Percentiles rank a stretch among this genome's conserved stretches.
These are phyloP conservation scores for Lepetodrilus schrolli DNA, from an alignment of 2,888 invertebrate genomes.

Conservation along the genomic window DNA sequence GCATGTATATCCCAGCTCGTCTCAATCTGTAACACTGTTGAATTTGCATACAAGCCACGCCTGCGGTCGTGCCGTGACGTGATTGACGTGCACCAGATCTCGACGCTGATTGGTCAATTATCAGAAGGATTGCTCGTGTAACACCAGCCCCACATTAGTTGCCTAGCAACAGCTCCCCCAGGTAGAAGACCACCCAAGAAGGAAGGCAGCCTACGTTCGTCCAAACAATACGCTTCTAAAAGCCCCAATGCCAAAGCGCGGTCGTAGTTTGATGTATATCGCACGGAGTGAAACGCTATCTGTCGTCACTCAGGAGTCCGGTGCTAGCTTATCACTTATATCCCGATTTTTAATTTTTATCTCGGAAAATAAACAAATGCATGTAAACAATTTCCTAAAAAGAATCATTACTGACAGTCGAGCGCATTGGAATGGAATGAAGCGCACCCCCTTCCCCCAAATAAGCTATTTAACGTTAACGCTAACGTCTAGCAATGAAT, in stretches of 20 bases:
- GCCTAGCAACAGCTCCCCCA: conserved; percentile 75
- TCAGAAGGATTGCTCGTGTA: conserved; percentile 66
- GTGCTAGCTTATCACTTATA: conserved; percentile 46
- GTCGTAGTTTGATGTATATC: conserved; percentile 41
- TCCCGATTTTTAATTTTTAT: conserved; percentile 40
- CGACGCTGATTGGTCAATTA: conserved; percentile 67
- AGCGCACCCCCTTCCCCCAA: too few species aligned
- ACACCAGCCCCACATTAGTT: conserved; percentile 73
- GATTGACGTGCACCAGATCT: conserved; percentile 67
- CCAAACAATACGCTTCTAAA: conserved; percentile 60
- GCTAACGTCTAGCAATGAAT: too few species aligned
- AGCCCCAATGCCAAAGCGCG: conserved; percentile 37
- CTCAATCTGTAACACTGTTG: conserved; percentile 52
- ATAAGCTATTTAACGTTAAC: too few species aligned
- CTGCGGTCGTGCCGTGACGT: conserved; percentile 53
- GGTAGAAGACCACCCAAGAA: conserved; percentile 74
- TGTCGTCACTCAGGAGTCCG: conserved; percentile 32
- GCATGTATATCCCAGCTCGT: conserved; percentile 46
- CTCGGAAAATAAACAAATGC: conserved; percentile 36
- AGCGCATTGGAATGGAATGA: too few species aligned
- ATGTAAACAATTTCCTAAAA: conserved; percentile 9
- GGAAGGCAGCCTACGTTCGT: conserved; percentile 59
- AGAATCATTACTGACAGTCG: not conserved
- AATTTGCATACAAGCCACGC: conserved; percentile 68
- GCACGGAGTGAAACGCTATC: conserved; percentile 38